Percentiles rank a stretch among this genome's conserved stretches.
These are phyloP conservation scores for Potorous gilbertii DNA, from an alignment of 2,797 vertebrate species.

Conservation along the genomic window DNA sequence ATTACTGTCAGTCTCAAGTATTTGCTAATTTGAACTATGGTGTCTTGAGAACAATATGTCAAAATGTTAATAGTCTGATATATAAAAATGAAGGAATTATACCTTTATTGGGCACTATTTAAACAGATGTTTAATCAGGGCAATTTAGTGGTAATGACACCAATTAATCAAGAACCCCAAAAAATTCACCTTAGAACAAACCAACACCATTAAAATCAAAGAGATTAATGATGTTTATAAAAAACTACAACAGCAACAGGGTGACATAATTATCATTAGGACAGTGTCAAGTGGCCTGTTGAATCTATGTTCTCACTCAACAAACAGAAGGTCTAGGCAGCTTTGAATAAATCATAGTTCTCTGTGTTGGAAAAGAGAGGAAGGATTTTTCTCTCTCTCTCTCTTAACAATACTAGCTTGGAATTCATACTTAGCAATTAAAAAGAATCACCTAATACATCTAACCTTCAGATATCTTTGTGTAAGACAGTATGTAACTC, in stretches of 20 bases:
- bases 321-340: slow-evolving; percentile 38
- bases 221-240: slow-evolving; percentile 81
- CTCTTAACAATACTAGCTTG: not conserved
- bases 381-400: rapidly evolving
- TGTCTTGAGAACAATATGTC: slow-evolving; percentile 48
- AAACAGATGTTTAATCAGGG: slow-evolving; percentile 80
- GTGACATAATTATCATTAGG: slow-evolving; percentile 78
- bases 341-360: slow-evolving; percentile 53
- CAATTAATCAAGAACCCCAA: slow-evolving; percentile 83
- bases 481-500: not conserved
- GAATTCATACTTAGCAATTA: not conserved
- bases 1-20: slow-evolving; percentile 49
- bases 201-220: slow-evolving; percentile 75
- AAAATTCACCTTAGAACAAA: slow-evolving; percentile 80
- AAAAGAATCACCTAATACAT: not conserved
- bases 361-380: not conserved
- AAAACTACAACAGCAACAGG: slow-evolving; percentile 47
- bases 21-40: slow-evolving; percentile 48
- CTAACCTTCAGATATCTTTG: not conserved
- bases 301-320: slow-evolving; percentile 55
- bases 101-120: slow-evolving; percentile 70
- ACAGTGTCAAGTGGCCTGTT: slow-evolving; percentile 76
- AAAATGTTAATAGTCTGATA: slow-evolving; percentile 59
- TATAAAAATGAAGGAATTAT: slow-evolving; percentile 64
- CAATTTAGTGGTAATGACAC: slow-evolving; percentile 80